A percentile compares a stretch with the other conserved stretches of the same genome.
phyloP scores from a whole-genome alignment of 2,888 invertebrate species.

The Drosophila nr. fundita region DNA sequence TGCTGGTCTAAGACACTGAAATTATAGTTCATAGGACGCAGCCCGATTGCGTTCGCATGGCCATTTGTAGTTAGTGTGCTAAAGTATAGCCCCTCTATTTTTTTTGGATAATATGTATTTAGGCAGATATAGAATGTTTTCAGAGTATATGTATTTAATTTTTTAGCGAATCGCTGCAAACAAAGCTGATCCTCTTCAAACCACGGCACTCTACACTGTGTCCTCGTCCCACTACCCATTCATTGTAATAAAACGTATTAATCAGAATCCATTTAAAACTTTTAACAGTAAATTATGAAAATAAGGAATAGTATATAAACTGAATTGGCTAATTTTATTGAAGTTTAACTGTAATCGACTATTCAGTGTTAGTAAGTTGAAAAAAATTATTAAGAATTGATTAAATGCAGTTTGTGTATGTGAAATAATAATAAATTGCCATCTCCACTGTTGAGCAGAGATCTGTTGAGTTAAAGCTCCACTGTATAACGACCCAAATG shows the following conservation, averaged over 20 bases:
- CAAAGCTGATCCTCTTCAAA: conserved; percentile 14
- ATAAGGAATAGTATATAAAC: no score
- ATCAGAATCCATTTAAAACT: background rate
- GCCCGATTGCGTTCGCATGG: conserved; percentile 57
- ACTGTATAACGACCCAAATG: conserved; percentile 45
- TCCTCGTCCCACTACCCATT: conserved; percentile 25
- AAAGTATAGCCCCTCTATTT: background rate
- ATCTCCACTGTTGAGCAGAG: background rate
- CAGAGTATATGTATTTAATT: conserved; percentile 45
- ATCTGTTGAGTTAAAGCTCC: conserved; percentile 1
- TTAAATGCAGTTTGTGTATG: background rate
- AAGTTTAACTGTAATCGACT: no score
- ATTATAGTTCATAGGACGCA: conserved; percentile 4
- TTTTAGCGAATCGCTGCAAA: conserved; percentile 14
- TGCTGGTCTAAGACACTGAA: conserved; percentile 25
- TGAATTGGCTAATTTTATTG: no score
- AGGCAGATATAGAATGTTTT: conserved; percentile 55
- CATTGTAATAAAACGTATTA: conserved; percentile 1
- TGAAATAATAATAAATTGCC: background rate
- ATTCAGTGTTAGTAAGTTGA: no score
- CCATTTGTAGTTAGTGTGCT: conserved; percentile 42
- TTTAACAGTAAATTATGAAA: conserved; percentile 5
- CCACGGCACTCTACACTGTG: conserved; percentile 12
- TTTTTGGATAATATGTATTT: conserved; percentile 47
- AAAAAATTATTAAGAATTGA: background rate